Evolutionary conservation across 2,888 invertebrate species (phyloP), one percentile per base, ranked within the genome.

Genomic region (Sminthurinus aureus): DNA sequence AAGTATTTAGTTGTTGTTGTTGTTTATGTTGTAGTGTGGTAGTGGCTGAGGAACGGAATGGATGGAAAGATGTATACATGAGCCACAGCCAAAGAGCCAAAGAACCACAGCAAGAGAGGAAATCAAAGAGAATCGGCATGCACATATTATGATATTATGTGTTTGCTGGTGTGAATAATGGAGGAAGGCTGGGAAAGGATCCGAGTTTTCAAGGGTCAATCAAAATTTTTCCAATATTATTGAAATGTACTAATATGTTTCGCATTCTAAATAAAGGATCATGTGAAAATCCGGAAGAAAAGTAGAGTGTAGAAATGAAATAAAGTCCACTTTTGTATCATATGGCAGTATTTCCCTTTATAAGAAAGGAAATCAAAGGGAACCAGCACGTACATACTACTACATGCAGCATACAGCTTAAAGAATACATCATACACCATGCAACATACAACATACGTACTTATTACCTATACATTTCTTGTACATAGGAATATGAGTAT

Each of bases 311-410:
- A 87, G 88, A 88, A 88, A 87, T 86, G 67, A 51, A 74, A 26
- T 66, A 84, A 82, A 79, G 78, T 84, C 86, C 84, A 87, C 87
- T 87, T 87, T 85, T 85, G 84, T 87, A 88, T 86, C 87, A 87
- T 86, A 88, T 87, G 88, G 87, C 85, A 86, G 86, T 85, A 84
- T 86, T 86, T 86, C 85, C 87, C 38, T 6, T 4, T 38, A 38
- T 38, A 38, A 38, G 38, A 38, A 6, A 4, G 38, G 38, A 38
- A 38, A 38, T 38, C 38, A 38, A 38, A 38, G 38, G 38, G 38
- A 38, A 38, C 6, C 1, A 1, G 6, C 38, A 4, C 6, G 38
- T 38, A 38, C 11, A 58, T 58, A 58, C 15, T 58, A 9, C 15
- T 64, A 64, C n/a, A 64, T 64, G 38, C 38, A 4, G 6, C 38